Base-by-base conservation (phyloP, 2,888 invertebrate genomes). In the Tetanocera ferruginea region DNA sequence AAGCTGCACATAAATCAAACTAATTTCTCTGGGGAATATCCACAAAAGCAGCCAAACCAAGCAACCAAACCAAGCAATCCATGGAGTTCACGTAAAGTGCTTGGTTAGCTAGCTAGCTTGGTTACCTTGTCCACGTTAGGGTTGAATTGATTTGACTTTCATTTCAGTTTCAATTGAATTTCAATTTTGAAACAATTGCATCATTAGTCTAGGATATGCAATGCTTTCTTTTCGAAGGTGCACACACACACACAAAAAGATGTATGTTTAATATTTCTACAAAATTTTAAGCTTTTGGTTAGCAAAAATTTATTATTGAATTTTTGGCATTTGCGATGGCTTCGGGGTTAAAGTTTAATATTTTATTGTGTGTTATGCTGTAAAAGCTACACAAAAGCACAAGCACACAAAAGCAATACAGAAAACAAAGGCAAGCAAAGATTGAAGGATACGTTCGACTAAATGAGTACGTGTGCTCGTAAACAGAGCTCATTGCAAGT, bases 1-100 rank as follows among this genome's bases (percentile, higher is more conserved):
- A 82, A 81, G 82, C 79, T 80, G 79, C 52, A 76, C 79, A 83
- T 83, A 82, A 83, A 82, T 83, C 82, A 83, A 82, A 82, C 80
- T 81, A 83, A 83, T 83, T 82, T 83, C 83, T 82, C 82, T 70
- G 8, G 83, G 80, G 83, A 81, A 60, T 78, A 43, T 62, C 28
- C 72, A 28, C 64, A 64, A 28, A 28, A 49, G 64, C 73, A 74
- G 23, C 34, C 49, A 73, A 31, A 64, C 55, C 55, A 55, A 19
- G 55, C n/a, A 43, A 43, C 43, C 43, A 43, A 43, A n/a, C n/a
- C 6, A 43, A 43, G 43, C 43, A 43, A 3, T 43, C 43, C 43
- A 43, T 14, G 14, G 43, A 43, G 11, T 43, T 14, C 43, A 43
- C 6, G 43, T 2, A 6, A 2, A 43, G 14, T 11, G 43, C 11